A percentile compares a stretch with the other conserved stretches of the same genome.
phyloP scores from a whole-genome alignment of 2,797 vertebrate species.

The Acipenser ruthenus region DNA sequence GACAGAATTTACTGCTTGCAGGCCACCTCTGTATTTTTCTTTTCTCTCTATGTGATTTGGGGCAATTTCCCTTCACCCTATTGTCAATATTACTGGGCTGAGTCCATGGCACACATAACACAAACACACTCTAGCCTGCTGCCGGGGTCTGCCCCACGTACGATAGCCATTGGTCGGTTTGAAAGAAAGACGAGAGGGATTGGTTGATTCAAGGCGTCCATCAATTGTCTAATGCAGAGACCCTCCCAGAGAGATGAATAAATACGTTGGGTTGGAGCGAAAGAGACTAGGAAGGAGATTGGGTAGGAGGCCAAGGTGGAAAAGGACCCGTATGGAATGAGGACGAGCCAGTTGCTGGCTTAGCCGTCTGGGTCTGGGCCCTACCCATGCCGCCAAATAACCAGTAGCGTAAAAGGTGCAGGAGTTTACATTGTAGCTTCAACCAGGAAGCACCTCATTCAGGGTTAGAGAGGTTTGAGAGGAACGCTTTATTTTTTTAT shows the following conservation, averaged over 20 bases:
- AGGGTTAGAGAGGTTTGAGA: too few species aligned
- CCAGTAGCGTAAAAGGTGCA: too few species aligned
- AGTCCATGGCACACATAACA: conserved; percentile 82
- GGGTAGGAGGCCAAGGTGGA: conserved; percentile 23
- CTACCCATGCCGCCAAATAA: conserved; percentile 18
- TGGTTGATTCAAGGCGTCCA: conserved; percentile 37
- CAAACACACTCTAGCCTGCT: conserved; percentile 50
- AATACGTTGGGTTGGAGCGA: conserved; percentile 47
- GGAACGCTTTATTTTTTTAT: too few species aligned
- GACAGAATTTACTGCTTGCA: conserved; percentile 24
- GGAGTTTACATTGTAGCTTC: too few species aligned
- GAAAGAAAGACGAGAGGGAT: conserved; percentile 24
- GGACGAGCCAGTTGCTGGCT: conserved; percentile 38
- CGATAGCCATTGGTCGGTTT: conserved; percentile 39
- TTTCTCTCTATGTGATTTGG: conserved; percentile 41
- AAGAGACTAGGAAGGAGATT: conserved; percentile 33
- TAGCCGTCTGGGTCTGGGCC: conserved; percentile 17
- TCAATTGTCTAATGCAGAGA: conserved; percentile 29
- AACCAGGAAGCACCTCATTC: too few species aligned
- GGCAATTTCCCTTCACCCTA: conserved; percentile 64
- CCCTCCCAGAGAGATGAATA: conserved; percentile 27
- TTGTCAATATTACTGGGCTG: conserved; percentile 90
- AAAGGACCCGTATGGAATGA: conserved; percentile 45
- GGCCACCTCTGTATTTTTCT: conserved; percentile 34
- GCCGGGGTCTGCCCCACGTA: conserved; percentile 25